Conservation (phyloP, 2,888 invertebrate genomes). For the Oxycera nigricornis region DNA sequence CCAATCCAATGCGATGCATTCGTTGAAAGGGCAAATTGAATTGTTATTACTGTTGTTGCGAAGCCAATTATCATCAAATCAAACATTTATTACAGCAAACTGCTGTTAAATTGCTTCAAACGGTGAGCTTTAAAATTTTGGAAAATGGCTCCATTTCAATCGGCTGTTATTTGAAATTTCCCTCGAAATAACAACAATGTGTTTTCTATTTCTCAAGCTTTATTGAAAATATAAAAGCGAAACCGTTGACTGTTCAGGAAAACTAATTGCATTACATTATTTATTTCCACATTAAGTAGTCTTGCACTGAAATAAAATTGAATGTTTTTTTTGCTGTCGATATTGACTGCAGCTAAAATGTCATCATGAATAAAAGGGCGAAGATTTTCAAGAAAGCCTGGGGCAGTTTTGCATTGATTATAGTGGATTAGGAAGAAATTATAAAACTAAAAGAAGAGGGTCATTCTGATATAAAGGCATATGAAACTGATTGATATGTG, state of each 20-base stretch:
- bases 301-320: too few species aligned
- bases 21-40: conserved; percentile 40
- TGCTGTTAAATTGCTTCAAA: conserved; percentile 41
- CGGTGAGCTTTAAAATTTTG: conserved; percentile 35
- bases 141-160: conserved; percentile 22
- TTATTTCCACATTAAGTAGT: too few species aligned
- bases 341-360: too few species aligned
- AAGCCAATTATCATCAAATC: conserved; percentile 1
- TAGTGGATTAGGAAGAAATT: too few species aligned
- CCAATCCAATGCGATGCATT: conserved; percentile 45
- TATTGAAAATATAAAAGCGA: conserved; percentile 36
- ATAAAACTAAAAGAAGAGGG: too few species aligned
- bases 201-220: neutral
- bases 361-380: too few species aligned
- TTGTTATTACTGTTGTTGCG: conserved; percentile 31
- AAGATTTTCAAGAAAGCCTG: too few species aligned
- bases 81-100: conserved; percentile 43
- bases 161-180: conserved; percentile 6
- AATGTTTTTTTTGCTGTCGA: too few species aligned
- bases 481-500: too few species aligned
- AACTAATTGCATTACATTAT: conserved; percentile 47
- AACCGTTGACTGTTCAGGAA: conserved; percentile 46
- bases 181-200: neutral
- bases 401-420: too few species aligned
- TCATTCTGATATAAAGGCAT: too few species aligned